phyloP scores from a whole-genome alignment of 2,888 invertebrate species.

The Merodon equestris region DNA sequence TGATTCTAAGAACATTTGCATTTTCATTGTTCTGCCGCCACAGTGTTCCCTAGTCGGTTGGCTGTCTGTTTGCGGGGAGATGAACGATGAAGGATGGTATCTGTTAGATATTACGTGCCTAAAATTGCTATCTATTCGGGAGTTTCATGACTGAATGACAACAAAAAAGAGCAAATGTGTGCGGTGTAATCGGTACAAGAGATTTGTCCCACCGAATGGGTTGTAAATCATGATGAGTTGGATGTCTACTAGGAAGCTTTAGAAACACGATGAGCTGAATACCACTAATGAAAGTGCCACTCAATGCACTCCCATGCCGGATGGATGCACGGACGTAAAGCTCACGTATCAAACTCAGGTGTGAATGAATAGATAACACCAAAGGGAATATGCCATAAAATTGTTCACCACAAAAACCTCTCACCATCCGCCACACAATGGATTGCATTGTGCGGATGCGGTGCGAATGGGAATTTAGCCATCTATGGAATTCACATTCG shows the following conservation, averaged over 20 bases:
- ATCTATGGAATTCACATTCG: slow-evolving; percentile 52
- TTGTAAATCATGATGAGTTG: slow-evolving; percentile 56
- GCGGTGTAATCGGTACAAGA: slow-evolving; percentile 55
- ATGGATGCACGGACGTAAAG: neutral
- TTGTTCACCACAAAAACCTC: slow-evolving; percentile 36
- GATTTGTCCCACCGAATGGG: slow-evolving; percentile 55
- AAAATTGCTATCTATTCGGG: slow-evolving; percentile 56
- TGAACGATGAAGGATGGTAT: slow-evolving; percentile 44
- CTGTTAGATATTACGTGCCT: slow-evolving; percentile 59
- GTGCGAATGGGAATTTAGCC: slow-evolving; percentile 47
- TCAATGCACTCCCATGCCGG: neutral
- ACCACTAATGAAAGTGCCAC: neutral
- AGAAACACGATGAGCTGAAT: neutral
- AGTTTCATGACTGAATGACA: slow-evolving; percentile 39
- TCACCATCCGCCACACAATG: slow-evolving; percentile 36
- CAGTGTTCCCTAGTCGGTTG: slow-evolving; percentile 16
- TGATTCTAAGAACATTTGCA: slow-evolving; percentile 57
- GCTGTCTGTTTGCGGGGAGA: neutral
- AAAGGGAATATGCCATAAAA: slow-evolving; percentile 51
- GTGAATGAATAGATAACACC: slow-evolving; percentile 52
- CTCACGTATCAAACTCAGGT: slow-evolving; percentile 53
- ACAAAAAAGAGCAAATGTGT: slow-evolving; percentile 20
- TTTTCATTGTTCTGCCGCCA: slow-evolving; percentile 56
- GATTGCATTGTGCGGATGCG: slow-evolving; percentile 44
- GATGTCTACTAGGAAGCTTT: neutral